Evolutionary conservation across 1,140 invertebrate genomes (phyloP), one percentile per base, ranked within the genome.

Genomic region (Dreissena polymorpha): DNA sequence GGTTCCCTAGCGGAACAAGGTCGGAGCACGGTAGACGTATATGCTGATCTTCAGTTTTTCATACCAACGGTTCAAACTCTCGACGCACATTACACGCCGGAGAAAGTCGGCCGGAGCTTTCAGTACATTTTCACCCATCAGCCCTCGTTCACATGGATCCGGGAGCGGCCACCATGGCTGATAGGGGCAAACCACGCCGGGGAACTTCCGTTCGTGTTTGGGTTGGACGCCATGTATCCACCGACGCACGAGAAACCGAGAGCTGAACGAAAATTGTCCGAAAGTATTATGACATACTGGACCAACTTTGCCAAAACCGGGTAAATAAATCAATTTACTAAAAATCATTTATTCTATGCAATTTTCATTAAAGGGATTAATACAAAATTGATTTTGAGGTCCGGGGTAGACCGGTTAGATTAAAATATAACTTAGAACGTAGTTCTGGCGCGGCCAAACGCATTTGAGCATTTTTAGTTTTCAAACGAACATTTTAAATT

Each of bases 251-350:
- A n/a, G 50, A 76, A 77, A 49, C 69, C 78, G 29, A 96, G 96
- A 92, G 95, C 96, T 23, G 98, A 99, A 94, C 94, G 96, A 67
- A 95, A 95, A 53, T 94, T 99, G 13, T 96, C 97, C 0, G 96
- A 98, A 92, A 96, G 96, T 76, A 96, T 98, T 73, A 98, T 99
- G 94, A 95, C 96, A 25, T 98, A 98, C 91, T 96, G 97, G 93
- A 96, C 97, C 16, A 99, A 99, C 94, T 99, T 99, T 91, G 97
- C 97, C 14, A 96, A 96, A 90, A 97, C 96, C n/a, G 98, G 98
- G 98, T 99, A 94, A 95, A 95, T 95, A 18, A 50, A 51, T 18
- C 13, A 25, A 29, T 74, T 53, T 21, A 5, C n/a, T 55, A 49
- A 10, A 6, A 18, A 27, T 29, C 14, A 72, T 21, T 21, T n/a